Conservation (phyloP, 2,113 vertebrate species). For the Salvator merianae region DNA sequence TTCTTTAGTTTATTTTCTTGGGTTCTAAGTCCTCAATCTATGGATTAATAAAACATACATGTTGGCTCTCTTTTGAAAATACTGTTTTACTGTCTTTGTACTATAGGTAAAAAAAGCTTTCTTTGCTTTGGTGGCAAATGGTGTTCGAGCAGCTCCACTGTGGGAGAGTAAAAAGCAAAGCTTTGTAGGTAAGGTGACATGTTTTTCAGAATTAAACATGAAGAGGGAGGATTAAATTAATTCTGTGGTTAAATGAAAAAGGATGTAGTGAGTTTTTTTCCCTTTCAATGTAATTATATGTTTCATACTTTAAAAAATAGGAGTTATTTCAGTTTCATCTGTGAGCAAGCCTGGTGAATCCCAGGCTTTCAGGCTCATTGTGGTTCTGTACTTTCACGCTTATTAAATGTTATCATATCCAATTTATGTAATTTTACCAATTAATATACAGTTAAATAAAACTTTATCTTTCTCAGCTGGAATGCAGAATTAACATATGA, state of each 20-base stretch:
- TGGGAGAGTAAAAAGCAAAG: conserved; percentile 98
- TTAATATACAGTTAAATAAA: too few relatives aligned
- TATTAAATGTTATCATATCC: too few relatives aligned
- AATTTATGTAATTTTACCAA: too few relatives aligned
- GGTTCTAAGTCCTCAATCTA: not conserved
- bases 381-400: too few relatives aligned
- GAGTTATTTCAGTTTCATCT: not conserved
- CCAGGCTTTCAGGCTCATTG: not conserved
- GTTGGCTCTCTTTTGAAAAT: not conserved
- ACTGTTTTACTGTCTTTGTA: not conserved
- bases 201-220: too few relatives aligned
- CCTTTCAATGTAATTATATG: not conserved
- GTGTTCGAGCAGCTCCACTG: conserved; percentile 94
- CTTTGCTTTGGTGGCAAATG: conserved; percentile 96
- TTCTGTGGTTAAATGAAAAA: not conserved
- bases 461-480: too few relatives aligned
- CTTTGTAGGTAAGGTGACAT: conserved; percentile 90
- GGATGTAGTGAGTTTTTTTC: not conserved
- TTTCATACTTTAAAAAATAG: not conserved
- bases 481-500: too few relatives aligned
- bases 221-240: not conserved
- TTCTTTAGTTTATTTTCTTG: not conserved
- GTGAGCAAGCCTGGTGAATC: not conserved
- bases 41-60: not conserved
- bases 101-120: conserved; percentile 96